Percentiles rank a stretch among this genome's conserved stretches.
These are phyloP conservation scores for Panthera uncia DNA, from an alignment of 2,113 vertebrate genomes.

Conservation along the genomic window DNA sequence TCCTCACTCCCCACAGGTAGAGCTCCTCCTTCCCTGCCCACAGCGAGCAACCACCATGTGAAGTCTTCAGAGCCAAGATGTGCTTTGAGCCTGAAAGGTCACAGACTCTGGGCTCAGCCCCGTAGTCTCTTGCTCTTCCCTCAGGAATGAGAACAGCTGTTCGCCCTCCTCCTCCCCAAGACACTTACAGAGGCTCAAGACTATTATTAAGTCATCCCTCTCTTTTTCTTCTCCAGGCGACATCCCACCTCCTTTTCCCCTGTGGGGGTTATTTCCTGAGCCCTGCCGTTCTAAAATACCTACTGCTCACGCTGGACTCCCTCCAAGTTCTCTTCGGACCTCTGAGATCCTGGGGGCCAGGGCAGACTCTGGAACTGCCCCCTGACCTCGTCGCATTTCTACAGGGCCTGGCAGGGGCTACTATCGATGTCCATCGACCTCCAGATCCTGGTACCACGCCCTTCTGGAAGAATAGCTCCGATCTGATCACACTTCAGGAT, in stretches of 20 bases:
- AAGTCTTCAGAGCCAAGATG: background rate
- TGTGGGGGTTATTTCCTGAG: background rate
- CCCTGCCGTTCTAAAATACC: background rate
- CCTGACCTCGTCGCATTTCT: background rate
- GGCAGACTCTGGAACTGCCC: background rate
- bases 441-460: slow-evolving; percentile 1
- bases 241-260: background rate
- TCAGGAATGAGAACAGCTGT: background rate
- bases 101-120: background rate
- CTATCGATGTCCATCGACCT: background rate
- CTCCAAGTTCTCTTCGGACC: background rate
- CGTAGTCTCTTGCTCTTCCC: background rate
- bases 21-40: background rate
- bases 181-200: background rate
- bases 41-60: fast-evolving
- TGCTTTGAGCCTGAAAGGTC: background rate
- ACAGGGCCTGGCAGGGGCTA: background rate
- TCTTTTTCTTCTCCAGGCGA: background rate
- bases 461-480: background rate
- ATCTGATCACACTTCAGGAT: background rate
- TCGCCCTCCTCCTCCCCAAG: background rate
- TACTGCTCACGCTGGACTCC: background rate
- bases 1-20: background rate
- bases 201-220: background rate
- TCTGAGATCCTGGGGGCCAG: background rate